A percentile compares a stretch with the other conserved stretches of the same genome.
Conservation (phyloP, 2,797 vertebrate genomes). For the Onychomys leucogaster region DNA sequence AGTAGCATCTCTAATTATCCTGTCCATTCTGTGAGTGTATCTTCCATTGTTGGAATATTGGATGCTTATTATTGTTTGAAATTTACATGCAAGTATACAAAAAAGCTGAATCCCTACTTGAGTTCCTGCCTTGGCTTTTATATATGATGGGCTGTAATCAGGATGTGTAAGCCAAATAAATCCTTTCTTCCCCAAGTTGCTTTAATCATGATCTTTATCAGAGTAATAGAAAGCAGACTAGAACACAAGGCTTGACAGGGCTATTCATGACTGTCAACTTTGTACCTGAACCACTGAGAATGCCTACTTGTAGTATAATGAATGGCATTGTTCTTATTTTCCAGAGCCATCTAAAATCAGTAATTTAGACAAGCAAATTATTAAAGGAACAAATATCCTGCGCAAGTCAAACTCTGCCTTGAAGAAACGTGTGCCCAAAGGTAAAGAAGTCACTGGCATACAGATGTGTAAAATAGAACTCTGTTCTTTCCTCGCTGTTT, state of each 20-base stretch:
- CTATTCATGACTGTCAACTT: neutral
- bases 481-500: neutral
- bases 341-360: neutral
- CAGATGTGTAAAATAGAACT: neutral
- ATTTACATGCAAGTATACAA: neutral
- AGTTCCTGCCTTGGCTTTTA: neutral
- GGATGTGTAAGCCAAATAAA: neutral
- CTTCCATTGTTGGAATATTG: too few species aligned
- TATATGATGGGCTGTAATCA: neutral
- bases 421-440: neutral
- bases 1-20: too few species aligned
- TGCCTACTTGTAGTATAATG: too few species aligned
- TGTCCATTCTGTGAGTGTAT: too few species aligned
- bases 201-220: neutral
- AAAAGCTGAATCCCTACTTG: neutral
- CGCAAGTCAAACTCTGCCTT: neutral
- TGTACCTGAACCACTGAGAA: neutral
- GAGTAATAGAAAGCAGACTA: neutral
- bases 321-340: neutral
- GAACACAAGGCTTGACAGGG: neutral
- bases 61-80: too few species aligned
- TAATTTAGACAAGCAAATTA: neutral
- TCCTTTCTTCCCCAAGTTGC: neutral
- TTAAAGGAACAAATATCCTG: too few species aligned
- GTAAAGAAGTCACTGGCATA: slow-evolving; percentile 26